phyloP scores from a whole-genome alignment of 2,797 vertebrate species.

The Lacerta viridis region DNA sequence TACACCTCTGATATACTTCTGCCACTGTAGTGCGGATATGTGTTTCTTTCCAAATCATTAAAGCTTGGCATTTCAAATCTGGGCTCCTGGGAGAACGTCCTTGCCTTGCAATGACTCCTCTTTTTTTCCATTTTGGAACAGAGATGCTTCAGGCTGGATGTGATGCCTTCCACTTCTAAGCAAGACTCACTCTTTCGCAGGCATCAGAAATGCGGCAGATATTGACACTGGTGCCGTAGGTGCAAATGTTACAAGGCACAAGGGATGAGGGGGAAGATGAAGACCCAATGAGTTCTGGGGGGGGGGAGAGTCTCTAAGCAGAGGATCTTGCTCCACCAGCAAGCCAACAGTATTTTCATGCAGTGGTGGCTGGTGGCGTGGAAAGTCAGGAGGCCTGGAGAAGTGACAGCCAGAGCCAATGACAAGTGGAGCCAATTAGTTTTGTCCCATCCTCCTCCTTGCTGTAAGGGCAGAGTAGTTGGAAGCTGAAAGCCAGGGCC shows the following conservation, averaged over 20 bases:
- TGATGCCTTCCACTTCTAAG: constrained; percentile 61
- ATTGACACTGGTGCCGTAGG: neutral
- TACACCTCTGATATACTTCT: constrained; percentile 41
- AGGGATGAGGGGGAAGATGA: neutral
- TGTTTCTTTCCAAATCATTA: constrained; percentile 79
- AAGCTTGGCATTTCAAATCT: constrained; percentile 69
- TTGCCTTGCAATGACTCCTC: constrained; percentile 44
- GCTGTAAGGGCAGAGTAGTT: too few relatives aligned
- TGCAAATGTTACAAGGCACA: neutral
- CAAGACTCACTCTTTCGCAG: constrained; percentile 28
- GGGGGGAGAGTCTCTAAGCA: neutral
- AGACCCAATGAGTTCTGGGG: neutral
- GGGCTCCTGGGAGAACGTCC: constrained; percentile 66
- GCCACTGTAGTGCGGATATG: constrained; percentile 62
- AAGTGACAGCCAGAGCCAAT: too few relatives aligned
- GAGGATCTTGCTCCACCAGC: neutral
- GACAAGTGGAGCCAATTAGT: too few relatives aligned
- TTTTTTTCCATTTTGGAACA: constrained; percentile 50
- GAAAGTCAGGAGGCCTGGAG: too few relatives aligned
- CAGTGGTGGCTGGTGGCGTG: too few relatives aligned
- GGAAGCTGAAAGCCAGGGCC: too few relatives aligned
- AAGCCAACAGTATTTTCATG: neutral
- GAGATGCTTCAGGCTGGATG: constrained; percentile 61
- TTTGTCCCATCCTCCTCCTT: too few relatives aligned
- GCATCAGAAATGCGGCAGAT: constrained; percentile 58